Conservation (phyloP, 2,888 invertebrate species). For the Galeopsomyia nigrocyanea region DNA sequence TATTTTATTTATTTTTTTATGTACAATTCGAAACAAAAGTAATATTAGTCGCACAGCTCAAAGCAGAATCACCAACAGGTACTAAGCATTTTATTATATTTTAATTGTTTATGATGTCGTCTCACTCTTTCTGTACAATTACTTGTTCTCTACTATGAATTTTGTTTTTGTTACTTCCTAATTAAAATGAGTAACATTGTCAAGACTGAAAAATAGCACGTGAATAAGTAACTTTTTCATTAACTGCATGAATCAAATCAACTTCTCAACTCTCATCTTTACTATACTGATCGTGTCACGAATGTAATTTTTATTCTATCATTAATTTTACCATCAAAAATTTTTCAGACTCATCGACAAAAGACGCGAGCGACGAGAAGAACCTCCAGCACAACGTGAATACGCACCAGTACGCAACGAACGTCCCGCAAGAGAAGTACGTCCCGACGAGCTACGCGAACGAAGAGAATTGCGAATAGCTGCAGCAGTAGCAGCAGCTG, state of each 20-base stretch:
- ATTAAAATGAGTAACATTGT: too few species aligned
- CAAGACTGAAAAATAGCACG: too few species aligned
- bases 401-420: constrained; percentile 60
- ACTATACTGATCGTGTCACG: constrained; percentile 4
- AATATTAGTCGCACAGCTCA: constrained; percentile 45
- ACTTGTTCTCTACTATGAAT: too few species aligned
- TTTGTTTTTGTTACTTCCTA: too few species aligned
- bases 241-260: too few species aligned
- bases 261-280: neutral
- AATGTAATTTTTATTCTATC: constrained; percentile 6
- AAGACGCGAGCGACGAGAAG: constrained; percentile 64
- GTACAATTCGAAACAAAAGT: constrained; percentile 46
- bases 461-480: constrained; percentile 59
- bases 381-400: constrained; percentile 54
- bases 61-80: constrained; percentile 46
- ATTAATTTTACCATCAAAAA: neutral
- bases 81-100: constrained; percentile 38
- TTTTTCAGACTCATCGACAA: constrained; percentile 64
- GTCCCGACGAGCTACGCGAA: constrained; percentile 63
- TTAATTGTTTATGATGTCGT: neutral
- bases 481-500: constrained; percentile 53
- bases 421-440: constrained; percentile 56
- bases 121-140: too few species aligned
- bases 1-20: constrained; percentile 42
- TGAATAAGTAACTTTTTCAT: too few species aligned